A percentile compares a stretch with the other conserved stretches of the same genome.
Conservation (phyloP, 2,888 invertebrate genomes). For the Torymus texanus region DNA sequence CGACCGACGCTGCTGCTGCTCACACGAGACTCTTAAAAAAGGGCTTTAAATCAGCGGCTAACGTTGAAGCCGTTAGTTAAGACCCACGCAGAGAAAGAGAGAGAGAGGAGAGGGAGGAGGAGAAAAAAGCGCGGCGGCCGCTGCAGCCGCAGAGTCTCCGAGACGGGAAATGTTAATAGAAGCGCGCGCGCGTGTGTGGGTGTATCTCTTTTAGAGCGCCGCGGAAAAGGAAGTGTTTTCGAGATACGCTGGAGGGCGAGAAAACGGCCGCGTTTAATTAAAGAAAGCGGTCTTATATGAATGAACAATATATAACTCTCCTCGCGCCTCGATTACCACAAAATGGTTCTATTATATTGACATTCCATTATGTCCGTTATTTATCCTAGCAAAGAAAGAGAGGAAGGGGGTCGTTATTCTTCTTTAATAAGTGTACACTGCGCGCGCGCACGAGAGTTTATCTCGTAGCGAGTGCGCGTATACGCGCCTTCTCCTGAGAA, state of each 20-base stretch:
- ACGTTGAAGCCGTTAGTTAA: conserved; percentile 9
- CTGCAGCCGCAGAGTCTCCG: too few species aligned
- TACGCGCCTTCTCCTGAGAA: background rate
- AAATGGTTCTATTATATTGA: conserved; percentile 32
- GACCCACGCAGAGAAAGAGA: background rate
- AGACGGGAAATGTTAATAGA: too few species aligned
- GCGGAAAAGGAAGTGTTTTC: too few species aligned
- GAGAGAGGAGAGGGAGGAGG: background rate
- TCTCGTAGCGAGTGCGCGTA: background rate
- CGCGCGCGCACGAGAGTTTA: conserved; percentile 13
- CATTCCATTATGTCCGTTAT: conserved; percentile 47
- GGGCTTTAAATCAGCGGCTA: conserved; percentile 30
- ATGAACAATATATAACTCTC: too few species aligned
- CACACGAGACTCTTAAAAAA: too few species aligned
- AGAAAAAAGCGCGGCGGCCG: background rate
- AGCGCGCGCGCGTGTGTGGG: too few species aligned
- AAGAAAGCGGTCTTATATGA: too few species aligned
- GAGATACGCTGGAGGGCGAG: too few species aligned
- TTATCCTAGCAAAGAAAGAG: conserved; percentile 7
- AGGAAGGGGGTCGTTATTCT: conserved; percentile 25
- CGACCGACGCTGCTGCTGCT: background rate
- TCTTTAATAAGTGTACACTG: conserved; percentile 53
- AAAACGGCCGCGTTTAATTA: too few species aligned
- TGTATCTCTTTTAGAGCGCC: too few species aligned
- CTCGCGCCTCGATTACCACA: too few species aligned